These are phyloP conservation scores for Bovichtus variegatus DNA, from an alignment of 2,797 vertebrate genomes.

Conservation along the genomic window DNA sequence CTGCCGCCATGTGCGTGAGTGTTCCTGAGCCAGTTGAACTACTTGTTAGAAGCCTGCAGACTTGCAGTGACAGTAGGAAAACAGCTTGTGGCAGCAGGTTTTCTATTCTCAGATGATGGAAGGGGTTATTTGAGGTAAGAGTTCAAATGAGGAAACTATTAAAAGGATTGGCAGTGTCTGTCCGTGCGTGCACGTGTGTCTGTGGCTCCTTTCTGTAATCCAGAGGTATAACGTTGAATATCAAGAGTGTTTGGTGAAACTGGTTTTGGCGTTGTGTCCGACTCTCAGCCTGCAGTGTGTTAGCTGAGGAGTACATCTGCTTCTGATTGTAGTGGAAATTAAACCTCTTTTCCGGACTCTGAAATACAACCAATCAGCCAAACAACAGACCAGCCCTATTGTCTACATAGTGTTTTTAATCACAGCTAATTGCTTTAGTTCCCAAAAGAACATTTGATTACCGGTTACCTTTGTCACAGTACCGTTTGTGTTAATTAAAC, in stretches of 20 bases:
- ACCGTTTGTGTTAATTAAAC: neutral
- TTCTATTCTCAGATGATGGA: constrained; percentile 49
- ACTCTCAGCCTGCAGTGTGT: constrained; percentile 41
- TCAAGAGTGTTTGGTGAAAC: constrained; percentile 44
- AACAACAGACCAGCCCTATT: constrained; percentile 35
- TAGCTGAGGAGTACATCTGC: constrained; percentile 61
- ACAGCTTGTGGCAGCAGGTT: constrained; percentile 44
- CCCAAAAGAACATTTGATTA: constrained; percentile 11
- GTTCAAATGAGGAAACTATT: constrained; percentile 49
- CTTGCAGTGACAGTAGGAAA: constrained; percentile 38
- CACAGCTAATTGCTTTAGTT: constrained; percentile 25
- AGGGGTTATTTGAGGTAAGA: constrained; percentile 53
- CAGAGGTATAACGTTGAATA: constrained; percentile 35
- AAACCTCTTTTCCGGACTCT: constrained; percentile 40
- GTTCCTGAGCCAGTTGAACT: neutral
- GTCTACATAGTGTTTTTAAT: constrained; percentile 20
- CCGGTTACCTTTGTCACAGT: neutral
- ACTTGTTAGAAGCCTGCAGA: constrained; percentile 16
- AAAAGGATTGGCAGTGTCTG: constrained; percentile 28
- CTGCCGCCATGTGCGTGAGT: neutral
- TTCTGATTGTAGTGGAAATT: constrained; percentile 54
- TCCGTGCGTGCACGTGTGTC: constrained; percentile 12
- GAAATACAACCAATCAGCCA: constrained; percentile 33
- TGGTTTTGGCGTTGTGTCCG: constrained; percentile 45
- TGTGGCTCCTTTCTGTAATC: constrained; percentile 38